Conservation (phyloP, 2,888 invertebrate genomes). For the Petrophora chlorosata region DNA sequence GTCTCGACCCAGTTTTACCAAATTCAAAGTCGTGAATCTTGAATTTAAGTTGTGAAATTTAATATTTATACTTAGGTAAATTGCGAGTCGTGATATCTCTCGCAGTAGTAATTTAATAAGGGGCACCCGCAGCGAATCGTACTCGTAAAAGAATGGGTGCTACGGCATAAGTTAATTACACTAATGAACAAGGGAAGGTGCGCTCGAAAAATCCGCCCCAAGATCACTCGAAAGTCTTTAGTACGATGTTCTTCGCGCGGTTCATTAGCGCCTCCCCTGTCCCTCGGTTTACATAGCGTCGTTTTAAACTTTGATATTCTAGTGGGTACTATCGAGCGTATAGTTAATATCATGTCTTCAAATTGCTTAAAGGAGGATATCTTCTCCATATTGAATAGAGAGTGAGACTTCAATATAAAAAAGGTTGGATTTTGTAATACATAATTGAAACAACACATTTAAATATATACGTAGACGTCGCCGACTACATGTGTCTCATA, state of each 20-base stretch:
- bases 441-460: too few species aligned
- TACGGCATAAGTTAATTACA: conserved; percentile 80
- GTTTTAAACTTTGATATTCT: background rate
- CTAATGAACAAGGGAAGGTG: conserved; percentile 82
- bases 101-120: conserved; percentile 63
- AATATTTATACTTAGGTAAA: too few species aligned
- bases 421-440: too few species aligned
- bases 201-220: conserved; percentile 78
- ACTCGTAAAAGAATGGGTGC: conserved; percentile 70
- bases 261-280: conserved; percentile 74
- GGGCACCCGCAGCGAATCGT: conserved; percentile 67
- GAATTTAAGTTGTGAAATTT: conserved; percentile 12
- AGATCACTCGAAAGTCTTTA: conserved; percentile 82
- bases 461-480: too few species aligned
- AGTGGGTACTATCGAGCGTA: too few species aligned
- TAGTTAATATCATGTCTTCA: too few species aligned
- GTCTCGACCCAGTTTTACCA: too few species aligned
- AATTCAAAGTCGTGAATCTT: conserved; percentile 1
- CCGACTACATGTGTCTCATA: too few species aligned
- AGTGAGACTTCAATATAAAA: too few species aligned
- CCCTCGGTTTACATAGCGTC: conserved; percentile 54
- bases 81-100: conserved; percentile 35
- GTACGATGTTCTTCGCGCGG: conserved; percentile 79
- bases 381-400: too few species aligned
- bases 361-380: too few species aligned